phyloP scores from a whole-genome alignment of 2,797 vertebrate genomes.

The Spondyliosoma cantharus region DNA sequence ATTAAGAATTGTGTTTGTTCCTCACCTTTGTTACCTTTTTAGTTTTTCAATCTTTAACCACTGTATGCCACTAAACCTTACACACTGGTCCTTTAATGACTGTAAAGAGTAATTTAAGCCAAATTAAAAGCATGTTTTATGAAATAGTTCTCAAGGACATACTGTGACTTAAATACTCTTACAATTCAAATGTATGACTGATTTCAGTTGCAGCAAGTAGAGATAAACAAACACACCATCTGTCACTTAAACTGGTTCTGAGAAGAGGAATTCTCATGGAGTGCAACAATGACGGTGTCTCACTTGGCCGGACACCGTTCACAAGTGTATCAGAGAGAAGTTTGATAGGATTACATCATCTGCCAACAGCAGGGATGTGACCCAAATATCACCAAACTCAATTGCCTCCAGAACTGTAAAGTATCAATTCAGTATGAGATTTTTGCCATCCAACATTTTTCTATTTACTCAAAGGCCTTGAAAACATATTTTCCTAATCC shows the following conservation, averaged over 20 bases:
- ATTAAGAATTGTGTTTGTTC: no score
- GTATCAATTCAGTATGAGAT: neutral
- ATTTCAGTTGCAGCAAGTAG: neutral
- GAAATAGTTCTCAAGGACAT: neutral
- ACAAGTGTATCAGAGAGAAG: neutral
- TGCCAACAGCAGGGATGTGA: neutral
- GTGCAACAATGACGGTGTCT: constrained; percentile 11
- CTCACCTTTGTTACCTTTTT: no score
- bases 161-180: constrained; percentile 13
- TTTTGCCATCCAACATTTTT: neutral
- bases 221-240: constrained; percentile 27
- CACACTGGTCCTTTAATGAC: neutral
- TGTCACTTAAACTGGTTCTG: neutral
- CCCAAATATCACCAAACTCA: neutral
- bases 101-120: neutral
- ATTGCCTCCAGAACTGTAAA: neutral
- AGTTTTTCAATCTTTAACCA: no score
- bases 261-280: neutral
- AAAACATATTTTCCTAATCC: neutral
- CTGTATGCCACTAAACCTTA: no score
- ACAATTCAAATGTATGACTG: neutral
- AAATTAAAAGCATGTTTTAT: neutral
- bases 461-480: neutral
- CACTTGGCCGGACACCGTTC: neutral
- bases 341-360: constrained; percentile 17